Conservation (phyloP, 2,888 invertebrate species). For the Dicyrtoma fusca region DNA sequence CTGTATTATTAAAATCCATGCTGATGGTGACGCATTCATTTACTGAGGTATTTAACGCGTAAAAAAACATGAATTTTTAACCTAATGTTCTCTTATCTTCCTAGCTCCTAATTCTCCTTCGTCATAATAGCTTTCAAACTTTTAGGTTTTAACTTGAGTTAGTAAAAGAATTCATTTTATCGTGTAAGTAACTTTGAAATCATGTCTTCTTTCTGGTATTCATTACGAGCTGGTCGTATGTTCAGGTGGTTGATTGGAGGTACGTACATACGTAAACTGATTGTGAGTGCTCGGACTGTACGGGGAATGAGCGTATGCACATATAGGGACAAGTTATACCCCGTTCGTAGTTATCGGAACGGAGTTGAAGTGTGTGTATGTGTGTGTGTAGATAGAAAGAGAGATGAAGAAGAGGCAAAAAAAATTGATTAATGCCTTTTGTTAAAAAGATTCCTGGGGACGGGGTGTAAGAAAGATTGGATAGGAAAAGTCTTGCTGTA, state of each 20-base stretch:
- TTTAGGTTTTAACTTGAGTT: no score
- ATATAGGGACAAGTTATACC: no score
- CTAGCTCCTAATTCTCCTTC: no score
- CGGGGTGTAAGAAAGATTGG: constrained; percentile 38
- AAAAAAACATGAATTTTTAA: no score
- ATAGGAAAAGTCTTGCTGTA: constrained; percentile 32
- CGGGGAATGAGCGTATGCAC: no score
- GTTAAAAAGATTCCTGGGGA: constrained; percentile 48
- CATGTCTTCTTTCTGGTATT: constrained; percentile 16
- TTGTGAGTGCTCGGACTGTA: background rate
- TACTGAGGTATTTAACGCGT: no score
- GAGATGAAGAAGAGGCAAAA: constrained; percentile 37
- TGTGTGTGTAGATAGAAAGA: constrained; percentile 31
- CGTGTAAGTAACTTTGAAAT: constrained; percentile 16
- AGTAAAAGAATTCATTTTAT: background rate
- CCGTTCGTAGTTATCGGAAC: constrained; percentile 1
- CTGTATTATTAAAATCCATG: no score
- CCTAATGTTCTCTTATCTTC: no score
- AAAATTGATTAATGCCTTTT: constrained; percentile 53
- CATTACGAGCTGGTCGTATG: constrained; percentile 1
- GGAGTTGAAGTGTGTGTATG: constrained; percentile 27
- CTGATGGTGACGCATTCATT: no score
- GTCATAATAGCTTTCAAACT: no score
- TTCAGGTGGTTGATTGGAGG: background rate
- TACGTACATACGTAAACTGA: background rate